Evolutionary conservation across 2,888 invertebrate genomes (phyloP).

Genomic region (Yponomeuta sedellus): DNA sequence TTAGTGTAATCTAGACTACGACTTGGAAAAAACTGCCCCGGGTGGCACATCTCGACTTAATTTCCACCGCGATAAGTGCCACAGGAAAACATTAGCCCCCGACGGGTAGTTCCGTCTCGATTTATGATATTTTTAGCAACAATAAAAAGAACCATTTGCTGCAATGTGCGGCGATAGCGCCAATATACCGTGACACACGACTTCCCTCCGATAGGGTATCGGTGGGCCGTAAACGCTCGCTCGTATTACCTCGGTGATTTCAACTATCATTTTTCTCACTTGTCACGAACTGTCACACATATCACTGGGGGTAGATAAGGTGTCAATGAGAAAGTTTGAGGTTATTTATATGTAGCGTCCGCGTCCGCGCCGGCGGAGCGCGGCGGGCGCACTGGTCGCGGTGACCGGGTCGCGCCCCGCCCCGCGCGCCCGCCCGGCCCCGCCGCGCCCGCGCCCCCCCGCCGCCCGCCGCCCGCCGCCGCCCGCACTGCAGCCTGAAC

Average conservation of each 20-base stretch:
- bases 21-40: slow-evolving; percentile 28
- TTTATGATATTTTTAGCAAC: slow-evolving; percentile 8
- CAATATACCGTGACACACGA: slow-evolving; percentile 27
- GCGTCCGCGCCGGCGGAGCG: slow-evolving; percentile 63
- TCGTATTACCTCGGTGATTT: slow-evolving; percentile 64
- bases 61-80: not conserved
- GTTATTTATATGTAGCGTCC: slow-evolving; percentile 1
- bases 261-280: slow-evolving; percentile 60
- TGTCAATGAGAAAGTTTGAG: not conserved
- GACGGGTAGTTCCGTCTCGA: not conserved
- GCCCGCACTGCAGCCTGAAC: slow-evolving; percentile 55
- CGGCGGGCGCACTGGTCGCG: slow-evolving; percentile 66
- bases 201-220: slow-evolving; percentile 26
- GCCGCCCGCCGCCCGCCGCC: slow-evolving; percentile 22
- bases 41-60: not conserved
- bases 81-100: slow-evolving; percentile 14
- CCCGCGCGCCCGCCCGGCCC: slow-evolving; percentile 25
- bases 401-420: slow-evolving; percentile 65
- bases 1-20: slow-evolving; percentile 52
- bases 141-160: slow-evolving; percentile 5
- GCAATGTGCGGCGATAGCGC: slow-evolving; percentile 1
- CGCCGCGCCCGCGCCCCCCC: slow-evolving; percentile 27
- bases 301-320: not conserved
- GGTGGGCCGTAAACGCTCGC: not conserved
- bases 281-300: slow-evolving; percentile 9